phyloP scores from a whole-genome alignment of 2,888 invertebrate genomes.

The Apodemia hepburni region DNA sequence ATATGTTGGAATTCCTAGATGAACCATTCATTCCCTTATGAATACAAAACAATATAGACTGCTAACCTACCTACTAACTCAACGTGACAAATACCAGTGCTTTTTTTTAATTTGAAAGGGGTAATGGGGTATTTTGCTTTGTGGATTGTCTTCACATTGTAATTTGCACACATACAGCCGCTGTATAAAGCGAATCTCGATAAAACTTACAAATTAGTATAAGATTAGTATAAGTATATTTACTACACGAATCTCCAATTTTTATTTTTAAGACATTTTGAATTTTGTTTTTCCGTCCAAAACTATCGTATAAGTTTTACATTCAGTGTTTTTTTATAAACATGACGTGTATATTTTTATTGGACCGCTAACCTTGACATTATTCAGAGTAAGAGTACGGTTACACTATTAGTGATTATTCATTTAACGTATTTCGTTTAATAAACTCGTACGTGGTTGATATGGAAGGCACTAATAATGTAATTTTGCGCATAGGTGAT shows the following conservation, averaged over 20 bases:
- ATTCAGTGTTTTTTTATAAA: slow-evolving; percentile 21
- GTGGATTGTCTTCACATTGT: not conserved
- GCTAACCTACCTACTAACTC: too few species aligned
- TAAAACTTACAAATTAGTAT: slow-evolving; percentile 25
- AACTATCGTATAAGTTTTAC: slow-evolving; percentile 31
- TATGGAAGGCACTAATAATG: too few species aligned
- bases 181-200: not conserved
- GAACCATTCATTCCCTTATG: too few species aligned
- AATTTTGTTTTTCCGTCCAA: slow-evolving; percentile 62
- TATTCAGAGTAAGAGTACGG: not conserved
- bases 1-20: too few species aligned
- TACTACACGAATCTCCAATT: slow-evolving; percentile 14
- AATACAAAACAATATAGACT: too few species aligned
- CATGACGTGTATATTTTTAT: not conserved
- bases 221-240: slow-evolving; percentile 18
- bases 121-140: not conserved
- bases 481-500: too few species aligned
- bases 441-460: too few species aligned
- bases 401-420: not conserved
- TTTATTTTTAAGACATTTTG: slow-evolving; percentile 21
- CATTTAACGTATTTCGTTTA: not conserved
- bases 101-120: too few species aligned
- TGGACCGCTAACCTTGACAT: slow-evolving; percentile 6
- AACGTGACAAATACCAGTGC: too few species aligned
- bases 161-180: not conserved